Conservation (phyloP, 2,113 vertebrate species). For the Phrynosoma blainvillii region DNA sequence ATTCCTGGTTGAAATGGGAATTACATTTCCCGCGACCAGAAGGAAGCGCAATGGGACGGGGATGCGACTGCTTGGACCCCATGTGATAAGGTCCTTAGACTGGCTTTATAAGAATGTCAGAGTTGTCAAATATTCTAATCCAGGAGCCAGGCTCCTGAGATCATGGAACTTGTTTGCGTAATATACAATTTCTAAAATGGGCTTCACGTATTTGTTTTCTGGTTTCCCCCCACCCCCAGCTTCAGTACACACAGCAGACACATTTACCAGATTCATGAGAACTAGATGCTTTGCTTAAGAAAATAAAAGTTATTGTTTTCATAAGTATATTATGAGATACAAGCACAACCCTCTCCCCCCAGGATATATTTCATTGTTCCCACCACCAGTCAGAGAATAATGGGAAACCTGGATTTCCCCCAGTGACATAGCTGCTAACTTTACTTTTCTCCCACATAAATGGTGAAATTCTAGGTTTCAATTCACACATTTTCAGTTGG, state of each 20-base stretch:
- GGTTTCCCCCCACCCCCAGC: not conserved
- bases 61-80: too few species aligned
- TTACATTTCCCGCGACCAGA: too few species aligned
- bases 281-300: conserved; percentile 2
- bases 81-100: too few species aligned
- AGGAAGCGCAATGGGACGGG: too few species aligned
- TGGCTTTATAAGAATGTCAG: not conserved
- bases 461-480: not conserved
- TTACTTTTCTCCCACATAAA: conserved; percentile 2
- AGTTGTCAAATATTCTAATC: not conserved
- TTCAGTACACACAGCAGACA: not conserved
- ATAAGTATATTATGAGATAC: not conserved
- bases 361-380: not conserved
- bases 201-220: not conserved
- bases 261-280: conserved; percentile 8
- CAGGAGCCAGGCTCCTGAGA: not conserved
- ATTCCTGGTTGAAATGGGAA: too few species aligned
- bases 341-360: not conserved
- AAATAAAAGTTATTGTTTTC: conserved; percentile 6
- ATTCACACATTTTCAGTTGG: not conserved
- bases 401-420: not conserved
- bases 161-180: not conserved
- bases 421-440: conserved; percentile 3
- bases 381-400: not conserved
- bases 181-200: not conserved